phyloP scores from a whole-genome alignment of 2,797 vertebrate species.

The Hybognathus amarus region DNA sequence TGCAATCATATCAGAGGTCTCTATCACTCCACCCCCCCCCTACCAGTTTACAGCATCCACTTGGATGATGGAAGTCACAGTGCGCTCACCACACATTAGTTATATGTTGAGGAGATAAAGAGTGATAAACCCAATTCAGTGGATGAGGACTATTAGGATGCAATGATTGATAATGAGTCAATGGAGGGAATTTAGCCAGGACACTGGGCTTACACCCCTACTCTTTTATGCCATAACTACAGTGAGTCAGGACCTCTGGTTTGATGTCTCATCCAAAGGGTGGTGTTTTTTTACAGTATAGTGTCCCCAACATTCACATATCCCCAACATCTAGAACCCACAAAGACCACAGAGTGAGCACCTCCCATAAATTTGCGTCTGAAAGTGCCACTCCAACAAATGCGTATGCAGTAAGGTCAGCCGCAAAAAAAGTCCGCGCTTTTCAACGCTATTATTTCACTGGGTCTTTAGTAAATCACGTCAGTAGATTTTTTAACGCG shows the following conservation, averaged over 20 bases:
- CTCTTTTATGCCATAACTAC: not conserved
- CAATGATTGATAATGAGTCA: not conserved
- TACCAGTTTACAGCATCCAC: too few relatives aligned
- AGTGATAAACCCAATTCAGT: not conserved
- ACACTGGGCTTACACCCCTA: not conserved
- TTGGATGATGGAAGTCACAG: not conserved
- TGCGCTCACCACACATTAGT: not conserved
- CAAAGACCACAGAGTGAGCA: not conserved
- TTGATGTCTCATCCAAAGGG: not conserved
- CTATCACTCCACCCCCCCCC: too few relatives aligned
- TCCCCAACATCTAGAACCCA: not conserved
- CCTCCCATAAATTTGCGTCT: not conserved
- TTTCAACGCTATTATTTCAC: too few relatives aligned
- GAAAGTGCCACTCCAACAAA: too few relatives aligned
- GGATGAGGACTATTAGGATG: not conserved
- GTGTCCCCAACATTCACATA: not conserved
- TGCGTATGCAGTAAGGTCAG: too few relatives aligned
- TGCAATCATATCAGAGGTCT: too few relatives aligned
- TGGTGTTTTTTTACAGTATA: not conserved
- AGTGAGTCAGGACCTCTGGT: not conserved
- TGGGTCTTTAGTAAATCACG: too few relatives aligned
- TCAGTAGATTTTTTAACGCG: too few relatives aligned
- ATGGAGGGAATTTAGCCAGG: not conserved
- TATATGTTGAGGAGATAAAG: not conserved
- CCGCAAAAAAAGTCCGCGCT: too few relatives aligned